Conservation (phyloP, 2,888 invertebrate genomes). For the Andrena flavipes region DNA sequence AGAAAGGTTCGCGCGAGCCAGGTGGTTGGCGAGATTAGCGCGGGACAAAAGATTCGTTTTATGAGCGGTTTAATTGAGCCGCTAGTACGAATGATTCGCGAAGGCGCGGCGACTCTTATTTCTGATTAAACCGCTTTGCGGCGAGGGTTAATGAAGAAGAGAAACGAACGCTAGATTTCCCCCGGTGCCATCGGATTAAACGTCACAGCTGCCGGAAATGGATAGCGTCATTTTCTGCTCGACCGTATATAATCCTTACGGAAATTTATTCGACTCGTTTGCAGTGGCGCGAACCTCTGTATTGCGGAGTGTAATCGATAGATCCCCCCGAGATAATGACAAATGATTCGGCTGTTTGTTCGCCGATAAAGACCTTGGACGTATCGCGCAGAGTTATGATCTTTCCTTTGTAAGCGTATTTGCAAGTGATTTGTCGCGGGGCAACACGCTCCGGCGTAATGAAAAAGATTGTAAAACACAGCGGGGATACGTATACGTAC, state of each 20-base stretch:
- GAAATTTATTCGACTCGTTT: conserved; percentile 65
- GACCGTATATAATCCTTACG: conserved; percentile 59
- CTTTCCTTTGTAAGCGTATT: conserved; percentile 14
- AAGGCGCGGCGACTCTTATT: conserved; percentile 25
- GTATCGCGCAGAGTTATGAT: conserved; percentile 3
- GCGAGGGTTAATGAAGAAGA: conserved; percentile 46
- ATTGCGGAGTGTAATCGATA: conserved; percentile 29
- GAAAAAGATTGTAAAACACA: neutral
- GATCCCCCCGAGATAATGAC: conserved; percentile 45
- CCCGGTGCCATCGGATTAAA: conserved; percentile 68
- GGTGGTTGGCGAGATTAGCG: conserved; percentile 12
- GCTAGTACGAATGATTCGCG: conserved; percentile 18
- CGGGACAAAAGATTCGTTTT: conserved; percentile 18
- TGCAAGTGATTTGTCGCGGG: conserved; percentile 30
- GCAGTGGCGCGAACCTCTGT: conserved; percentile 35
- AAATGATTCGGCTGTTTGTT: conserved; percentile 29
- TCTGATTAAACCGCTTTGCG: conserved; percentile 47
- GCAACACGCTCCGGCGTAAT: neutral
- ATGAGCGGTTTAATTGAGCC: conserved; percentile 39
- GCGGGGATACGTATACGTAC: neutral
- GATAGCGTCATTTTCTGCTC: conserved; percentile 67
- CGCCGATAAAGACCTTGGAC: conserved; percentile 26
- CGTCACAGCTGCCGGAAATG: conserved; percentile 68
- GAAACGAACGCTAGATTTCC: conserved; percentile 66
- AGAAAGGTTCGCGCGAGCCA: neutral